A percentile compares a stretch with the other conserved stretches of the same genome.
phyloP scores from a whole-genome alignment of 2,888 invertebrate genomes.

The Bombylius discolor region DNA sequence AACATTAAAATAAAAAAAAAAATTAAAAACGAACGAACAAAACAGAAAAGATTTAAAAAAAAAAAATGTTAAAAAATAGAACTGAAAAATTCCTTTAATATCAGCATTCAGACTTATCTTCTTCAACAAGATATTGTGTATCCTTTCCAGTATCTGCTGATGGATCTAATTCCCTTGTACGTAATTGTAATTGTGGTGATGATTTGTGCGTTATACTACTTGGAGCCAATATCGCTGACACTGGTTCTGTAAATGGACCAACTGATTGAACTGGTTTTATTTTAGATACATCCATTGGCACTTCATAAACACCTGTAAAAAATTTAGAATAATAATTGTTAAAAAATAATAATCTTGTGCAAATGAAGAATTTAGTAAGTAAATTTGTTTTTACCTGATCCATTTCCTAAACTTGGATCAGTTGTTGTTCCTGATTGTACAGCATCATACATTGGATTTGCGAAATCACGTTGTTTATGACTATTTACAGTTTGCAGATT shows the following conservation, averaged over 20 bases:
- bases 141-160: conserved; percentile 78
- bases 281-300: conserved; percentile 58
- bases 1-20: background rate
- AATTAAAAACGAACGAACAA: background rate
- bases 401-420: conserved; percentile 46
- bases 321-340: background rate
- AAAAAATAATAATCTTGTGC: background rate
- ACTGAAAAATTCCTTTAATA: conserved; percentile 26
- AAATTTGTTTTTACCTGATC: conserved; percentile 37
- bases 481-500: conserved; percentile 61
- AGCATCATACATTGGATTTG: conserved; percentile 97
- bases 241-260: conserved; percentile 43
- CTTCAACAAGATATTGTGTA: conserved; percentile 74
- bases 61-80: background rate
- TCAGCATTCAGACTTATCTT: conserved; percentile 57
- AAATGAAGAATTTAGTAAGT: background rate
- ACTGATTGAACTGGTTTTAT: conserved; percentile 42
- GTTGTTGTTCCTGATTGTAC: conserved; percentile 49
- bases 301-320: conserved; percentile 62
- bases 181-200: conserved; percentile 56
- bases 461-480: conserved; percentile 75
- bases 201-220: conserved; percentile 69
- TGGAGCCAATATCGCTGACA: conserved; percentile 66
- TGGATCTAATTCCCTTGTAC: conserved; percentile 72
- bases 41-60: conserved; percentile 4